phyloP scores from a whole-genome alignment of 2,797 vertebrate genomes.

The Masticophis lateralis region DNA sequence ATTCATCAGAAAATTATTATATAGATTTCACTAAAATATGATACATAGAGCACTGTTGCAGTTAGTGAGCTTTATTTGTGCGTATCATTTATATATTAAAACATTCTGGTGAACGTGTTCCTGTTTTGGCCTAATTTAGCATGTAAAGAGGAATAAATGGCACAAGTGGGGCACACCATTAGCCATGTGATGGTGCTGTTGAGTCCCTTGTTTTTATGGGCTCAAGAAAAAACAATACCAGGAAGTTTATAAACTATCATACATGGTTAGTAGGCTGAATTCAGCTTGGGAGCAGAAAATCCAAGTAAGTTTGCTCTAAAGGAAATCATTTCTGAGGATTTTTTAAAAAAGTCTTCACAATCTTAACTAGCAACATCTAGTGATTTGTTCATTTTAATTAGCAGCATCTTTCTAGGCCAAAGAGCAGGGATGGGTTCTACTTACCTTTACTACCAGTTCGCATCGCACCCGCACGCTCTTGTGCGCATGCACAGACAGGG shows the following conservation, averaged over 20 bases:
- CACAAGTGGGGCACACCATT: background rate
- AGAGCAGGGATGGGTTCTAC: background rate
- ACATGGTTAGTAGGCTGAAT: background rate
- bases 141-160: background rate
- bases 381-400: conserved; percentile 8
- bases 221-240: background rate
- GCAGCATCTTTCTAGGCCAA: conserved; percentile 26
- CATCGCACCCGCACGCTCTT: too few species aligned
- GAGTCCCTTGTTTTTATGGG: background rate
- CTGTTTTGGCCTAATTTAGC: background rate
- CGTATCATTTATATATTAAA: background rate
- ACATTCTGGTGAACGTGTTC: background rate
- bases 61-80: background rate
- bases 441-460: too few species aligned
- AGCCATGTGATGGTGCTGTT: background rate
- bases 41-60: background rate
- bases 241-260: background rate
- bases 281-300: background rate
- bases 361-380: background rate
- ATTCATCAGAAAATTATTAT: background rate
- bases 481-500: too few species aligned
- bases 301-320: background rate
- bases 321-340: background rate
- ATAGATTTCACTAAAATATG: background rate
- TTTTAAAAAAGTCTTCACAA: background rate